These are phyloP conservation scores for Alligator mississippiensis DNA, from an alignment of 2,113 vertebrate genomes.

Conservation along the genomic window DNA sequence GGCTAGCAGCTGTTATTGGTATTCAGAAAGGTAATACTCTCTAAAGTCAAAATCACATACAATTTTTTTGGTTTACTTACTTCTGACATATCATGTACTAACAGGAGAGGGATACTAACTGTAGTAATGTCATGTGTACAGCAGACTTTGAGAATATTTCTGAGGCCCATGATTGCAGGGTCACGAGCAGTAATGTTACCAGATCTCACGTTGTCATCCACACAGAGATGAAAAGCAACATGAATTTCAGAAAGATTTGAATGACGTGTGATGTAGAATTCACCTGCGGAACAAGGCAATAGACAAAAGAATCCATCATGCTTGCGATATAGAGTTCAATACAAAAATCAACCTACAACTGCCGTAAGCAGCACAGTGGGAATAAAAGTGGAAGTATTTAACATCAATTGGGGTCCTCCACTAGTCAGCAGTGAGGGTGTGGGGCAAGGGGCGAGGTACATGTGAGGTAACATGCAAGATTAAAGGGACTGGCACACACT, in stretches of 20 bases:
- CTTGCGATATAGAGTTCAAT: neutral
- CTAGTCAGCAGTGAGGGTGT: too few relatives aligned
- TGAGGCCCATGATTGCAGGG: slow-evolving; percentile 96
- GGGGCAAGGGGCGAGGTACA: too few relatives aligned
- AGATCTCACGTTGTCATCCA: slow-evolving; percentile 94
- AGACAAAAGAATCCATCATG: neutral
- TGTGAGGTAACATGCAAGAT: too few relatives aligned
- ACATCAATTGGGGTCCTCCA: neutral
- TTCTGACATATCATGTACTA: slow-evolving; percentile 98
- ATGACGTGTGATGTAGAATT: slow-evolving; percentile 96
- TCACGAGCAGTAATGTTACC: slow-evolving; percentile 94
- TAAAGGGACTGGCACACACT: too few relatives aligned
- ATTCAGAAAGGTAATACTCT: too few relatives aligned
- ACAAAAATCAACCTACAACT: neutral
- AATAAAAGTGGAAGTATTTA: neutral
- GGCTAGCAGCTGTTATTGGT: neutral
- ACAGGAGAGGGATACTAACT: slow-evolving; percentile 92
- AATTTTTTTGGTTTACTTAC: slow-evolving; percentile 74
- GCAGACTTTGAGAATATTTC: slow-evolving; percentile 98
- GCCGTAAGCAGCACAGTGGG: neutral
- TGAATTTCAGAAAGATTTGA: slow-evolving; percentile 98
- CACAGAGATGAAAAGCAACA: slow-evolving; percentile 94
- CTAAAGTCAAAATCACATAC: neutral
- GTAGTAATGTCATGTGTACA: slow-evolving; percentile 97
- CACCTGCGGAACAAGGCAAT: slow-evolving; percentile 79